These are phyloP conservation scores for Thamnaconus septentrionalis DNA, from an alignment of 2,113 vertebrate genomes.

Conservation along the genomic window DNA sequence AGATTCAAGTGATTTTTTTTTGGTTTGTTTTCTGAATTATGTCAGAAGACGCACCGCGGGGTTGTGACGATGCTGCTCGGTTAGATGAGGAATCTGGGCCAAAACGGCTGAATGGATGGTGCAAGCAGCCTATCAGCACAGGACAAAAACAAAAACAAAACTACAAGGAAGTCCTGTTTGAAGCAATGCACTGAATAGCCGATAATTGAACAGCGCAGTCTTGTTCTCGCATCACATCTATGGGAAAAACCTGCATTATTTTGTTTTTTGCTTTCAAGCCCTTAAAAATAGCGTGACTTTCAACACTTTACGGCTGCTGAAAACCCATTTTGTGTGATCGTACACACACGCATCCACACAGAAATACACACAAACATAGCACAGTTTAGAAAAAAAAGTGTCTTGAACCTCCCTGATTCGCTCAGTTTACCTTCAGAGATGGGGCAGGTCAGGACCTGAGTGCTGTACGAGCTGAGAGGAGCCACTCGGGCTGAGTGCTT, in stretches of 20 bases:
- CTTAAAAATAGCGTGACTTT: no score
- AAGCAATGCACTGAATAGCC: no score
- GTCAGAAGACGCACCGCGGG: background rate
- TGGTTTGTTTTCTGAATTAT: slow-evolving; percentile 9
- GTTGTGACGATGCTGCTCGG: background rate
- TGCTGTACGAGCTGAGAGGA: slow-evolving; percentile 79
- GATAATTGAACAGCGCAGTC: no score
- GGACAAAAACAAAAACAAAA: no score
- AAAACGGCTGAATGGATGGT: no score
- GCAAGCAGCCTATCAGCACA: no score
- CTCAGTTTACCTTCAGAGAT: slow-evolving; percentile 71
- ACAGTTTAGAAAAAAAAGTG: slow-evolving; percentile 5
- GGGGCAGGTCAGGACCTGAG: slow-evolving; percentile 79
- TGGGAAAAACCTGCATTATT: no score
- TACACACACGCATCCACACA: slow-evolving; percentile 18
- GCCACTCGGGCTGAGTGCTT: slow-evolving; percentile 84
- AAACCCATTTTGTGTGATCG: background rate
- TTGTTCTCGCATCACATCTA: no score
- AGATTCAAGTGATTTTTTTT: slow-evolving; percentile 4
- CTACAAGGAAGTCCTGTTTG: no score
- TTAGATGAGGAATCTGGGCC: background rate
- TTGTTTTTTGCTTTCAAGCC: no score
- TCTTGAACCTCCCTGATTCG: slow-evolving; percentile 1
- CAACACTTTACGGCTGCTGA: background rate
- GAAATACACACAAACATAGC: background rate